phyloP scores from a whole-genome alignment of 2,113 vertebrate species.

The Gnathonemus longibarbis region DNA sequence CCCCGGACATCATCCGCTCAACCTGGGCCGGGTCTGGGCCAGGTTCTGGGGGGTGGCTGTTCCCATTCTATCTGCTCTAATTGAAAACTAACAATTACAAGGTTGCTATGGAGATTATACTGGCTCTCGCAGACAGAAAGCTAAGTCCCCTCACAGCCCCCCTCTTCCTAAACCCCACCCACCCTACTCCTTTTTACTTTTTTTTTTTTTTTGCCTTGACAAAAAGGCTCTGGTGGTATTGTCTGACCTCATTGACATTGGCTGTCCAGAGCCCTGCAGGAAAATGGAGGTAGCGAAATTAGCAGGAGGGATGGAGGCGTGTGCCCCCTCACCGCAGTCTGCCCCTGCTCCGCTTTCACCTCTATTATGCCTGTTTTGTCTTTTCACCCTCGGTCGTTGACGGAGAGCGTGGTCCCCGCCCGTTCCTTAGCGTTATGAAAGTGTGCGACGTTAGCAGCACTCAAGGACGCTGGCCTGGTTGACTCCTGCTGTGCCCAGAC shows the following conservation, averaged over 20 bases:
- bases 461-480: neutral
- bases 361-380: neutral
- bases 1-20: slow-evolving; percentile 79
- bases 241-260: slow-evolving; percentile 99
- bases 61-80: slow-evolving; percentile 87
- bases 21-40: slow-evolving; percentile 51
- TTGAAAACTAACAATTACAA: slow-evolving; percentile 93
- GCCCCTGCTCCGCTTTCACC: neutral
- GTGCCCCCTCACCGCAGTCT: neutral
- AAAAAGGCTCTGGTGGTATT: slow-evolving; percentile 94
- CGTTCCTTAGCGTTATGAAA: neutral
- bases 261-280: slow-evolving; percentile 84
- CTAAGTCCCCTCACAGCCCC: slow-evolving; percentile 33
- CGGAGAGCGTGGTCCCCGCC: neutral
- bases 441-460: neutral
- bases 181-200: slow-evolving; percentile 44
- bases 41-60: slow-evolving; percentile 43
- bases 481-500: neutral
- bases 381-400: neutral
- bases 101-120: slow-evolving; percentile 86
- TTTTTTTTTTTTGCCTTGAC: slow-evolving; percentile 58
- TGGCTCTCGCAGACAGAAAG: slow-evolving; percentile 76
- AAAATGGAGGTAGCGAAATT: slow-evolving; percentile 45
- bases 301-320: neutral
- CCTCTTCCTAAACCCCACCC: slow-evolving; percentile 52